A percentile compares a stretch with the other conserved stretches of the same genome.
Conservation (phyloP, 2,888 invertebrate genomes). For the Melieria picta region DNA sequence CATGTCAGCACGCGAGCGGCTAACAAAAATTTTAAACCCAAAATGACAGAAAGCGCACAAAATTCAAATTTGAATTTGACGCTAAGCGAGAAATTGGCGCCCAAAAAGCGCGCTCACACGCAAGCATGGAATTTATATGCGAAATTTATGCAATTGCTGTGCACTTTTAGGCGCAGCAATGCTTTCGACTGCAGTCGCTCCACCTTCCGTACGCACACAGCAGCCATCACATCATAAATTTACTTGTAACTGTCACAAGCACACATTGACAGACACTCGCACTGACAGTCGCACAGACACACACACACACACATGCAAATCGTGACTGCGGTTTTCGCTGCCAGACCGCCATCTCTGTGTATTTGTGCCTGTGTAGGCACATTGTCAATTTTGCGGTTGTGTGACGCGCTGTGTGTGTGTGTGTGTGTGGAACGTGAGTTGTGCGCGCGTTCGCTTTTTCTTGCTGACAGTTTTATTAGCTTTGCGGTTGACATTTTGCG, state of each 20-base stretch:
- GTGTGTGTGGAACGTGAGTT: not conserved
- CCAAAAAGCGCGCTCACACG: too few species aligned
- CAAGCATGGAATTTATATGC: too few species aligned
- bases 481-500: slow-evolving; percentile 35
- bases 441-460: not conserved
- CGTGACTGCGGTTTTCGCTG: not conserved
- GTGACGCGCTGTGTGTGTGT: not conserved
- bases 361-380: slow-evolving; percentile 11
- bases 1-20: too few species aligned
- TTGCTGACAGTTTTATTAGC: slow-evolving; percentile 36
- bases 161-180: too few species aligned
- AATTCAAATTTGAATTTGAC: too few species aligned
- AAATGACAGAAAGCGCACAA: too few species aligned
- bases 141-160: too few species aligned
- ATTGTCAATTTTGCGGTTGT: slow-evolving; percentile 26
- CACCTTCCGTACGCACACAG: not conserved
- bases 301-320: not conserved
- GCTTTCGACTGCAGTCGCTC: too few species aligned
- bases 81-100: too few species aligned
- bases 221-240: slow-evolving; percentile 34
- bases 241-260: slow-evolving; percentile 32
- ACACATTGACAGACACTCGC: not conserved
- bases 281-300: not conserved
- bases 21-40: too few species aligned
- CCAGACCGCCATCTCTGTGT: too few species aligned